phyloP scores from a whole-genome alignment of 2,797 vertebrate genomes.

The Clarias platycephalus region DNA sequence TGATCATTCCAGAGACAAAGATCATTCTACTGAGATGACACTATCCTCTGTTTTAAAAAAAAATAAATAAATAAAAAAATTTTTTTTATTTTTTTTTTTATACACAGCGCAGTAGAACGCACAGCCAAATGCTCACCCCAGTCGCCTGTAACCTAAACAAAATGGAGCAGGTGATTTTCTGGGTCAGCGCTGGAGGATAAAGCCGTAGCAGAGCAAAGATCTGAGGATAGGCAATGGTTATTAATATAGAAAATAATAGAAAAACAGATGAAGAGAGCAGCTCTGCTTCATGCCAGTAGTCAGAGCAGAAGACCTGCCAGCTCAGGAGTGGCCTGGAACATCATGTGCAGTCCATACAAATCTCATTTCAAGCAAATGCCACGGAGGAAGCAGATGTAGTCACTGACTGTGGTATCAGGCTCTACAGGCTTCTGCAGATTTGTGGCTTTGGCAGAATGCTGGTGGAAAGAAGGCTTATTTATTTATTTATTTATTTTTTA shows the following conservation, averaged over 20 bases:
- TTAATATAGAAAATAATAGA: not conserved
- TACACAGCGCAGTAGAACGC: not conserved
- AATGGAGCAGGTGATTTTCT: constrained; percentile 20
- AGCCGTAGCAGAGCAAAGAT: not conserved
- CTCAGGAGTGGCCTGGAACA: constrained; percentile 10
- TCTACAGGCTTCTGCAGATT: constrained; percentile 54
- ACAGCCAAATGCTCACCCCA: not conserved
- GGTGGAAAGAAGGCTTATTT: not conserved
- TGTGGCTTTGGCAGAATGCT: not conserved
- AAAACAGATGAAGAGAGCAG: not conserved
- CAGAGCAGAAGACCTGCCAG: not conserved
- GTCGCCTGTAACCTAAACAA: not conserved
- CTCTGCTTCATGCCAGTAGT: not conserved
- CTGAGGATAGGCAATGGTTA: not conserved
- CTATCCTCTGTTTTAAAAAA: not conserved
- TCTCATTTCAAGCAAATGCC: constrained; percentile 27
- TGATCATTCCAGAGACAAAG: not conserved
- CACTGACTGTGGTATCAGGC: constrained; percentile 38
- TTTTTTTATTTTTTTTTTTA: too few relatives aligned
- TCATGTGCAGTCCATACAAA: constrained; percentile 16
- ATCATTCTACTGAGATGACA: not conserved
- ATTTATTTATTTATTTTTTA: not conserved
- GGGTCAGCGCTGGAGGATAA: constrained; percentile 15
- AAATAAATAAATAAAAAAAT: too few relatives aligned
- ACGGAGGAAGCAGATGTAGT: constrained; percentile 24